Evolutionary conservation across 2,797 vertebrate genomes (phyloP), one percentile per base, ranked within the genome.

Genomic region (Stomatorhinus walkeri): DNA sequence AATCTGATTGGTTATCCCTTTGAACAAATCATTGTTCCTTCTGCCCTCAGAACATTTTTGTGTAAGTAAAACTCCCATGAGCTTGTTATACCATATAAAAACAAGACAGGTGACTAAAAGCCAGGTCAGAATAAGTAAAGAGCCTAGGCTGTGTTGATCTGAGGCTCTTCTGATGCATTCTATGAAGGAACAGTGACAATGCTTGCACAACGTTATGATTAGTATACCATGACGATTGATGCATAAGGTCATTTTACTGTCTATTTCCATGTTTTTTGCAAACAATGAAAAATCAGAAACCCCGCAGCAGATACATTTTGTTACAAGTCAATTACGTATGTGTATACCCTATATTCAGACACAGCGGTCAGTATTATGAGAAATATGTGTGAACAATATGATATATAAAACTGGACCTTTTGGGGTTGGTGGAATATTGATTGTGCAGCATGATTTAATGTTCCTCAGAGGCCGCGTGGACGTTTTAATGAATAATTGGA

Each of bases 401-500:
- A 83, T 79, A 79, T 40, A 79, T 79, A 79, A 79, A 79, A 9
- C 43, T 64, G 87, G 40, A 79, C n/a, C 59, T 87, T 68, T 87
- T 64, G 43, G 48, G 43, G 10, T 16, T 68, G 76, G 88, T 76
- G 43, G 88, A 88, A 88, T 88, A 88, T 88, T 83, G 88, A 88
- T 84, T 83, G 88, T 68, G 28, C 68, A 0, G 51, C 40, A 88
- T 88, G 76, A 88, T 88, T 88, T 88, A 88, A 88, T 61, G 72
- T 84, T 61, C 88, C 76, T 83, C 51, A 40, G 36, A 43, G 88
- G 76, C 76, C 36, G 22, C 8, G 88, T 83, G 76, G 88, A 61
- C 88, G n/a, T 88, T 88, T 88, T 83, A 86, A 88, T 88, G 52
- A 88, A 88, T 83, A 88, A 88, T 40, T 84, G 61, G 88, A 89